Base-by-base conservation (phyloP, 2,888 invertebrate species). In the Teleogryllus oceanicus region DNA sequence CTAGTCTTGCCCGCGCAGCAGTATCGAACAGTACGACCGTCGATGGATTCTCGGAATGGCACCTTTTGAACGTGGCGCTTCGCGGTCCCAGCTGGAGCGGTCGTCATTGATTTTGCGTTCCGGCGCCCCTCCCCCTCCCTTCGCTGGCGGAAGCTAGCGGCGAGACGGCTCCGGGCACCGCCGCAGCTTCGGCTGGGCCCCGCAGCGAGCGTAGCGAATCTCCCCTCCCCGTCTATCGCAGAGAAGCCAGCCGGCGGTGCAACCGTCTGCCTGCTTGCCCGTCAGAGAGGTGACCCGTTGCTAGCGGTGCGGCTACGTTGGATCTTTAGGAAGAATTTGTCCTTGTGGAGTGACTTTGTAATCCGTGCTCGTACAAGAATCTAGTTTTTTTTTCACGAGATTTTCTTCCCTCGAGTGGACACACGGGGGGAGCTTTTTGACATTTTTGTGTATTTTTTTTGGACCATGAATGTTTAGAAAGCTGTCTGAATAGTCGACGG, bases 1-100 rank as follows among this genome's bases (percentile, higher is more conserved):
- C 24, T 37, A 37, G 24, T 37, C 24, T 37, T 3, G 24, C 4
- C 24, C 24, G 3, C 4, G 24, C 24, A 37, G 24, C 24, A 37
- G 24, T 37, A 37, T 37, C 24, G 24, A 37, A 21, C 24, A 37
- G 24, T 37, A 37, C 24, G 24, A 2, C 4, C 24, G 24, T 37
- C 4, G 24, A 37, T 37, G 24, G 24, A 2, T 37, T 4, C 24
- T 37, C 4, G 24, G 24, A 37, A 37, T 4, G 24, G 24, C 24
- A 37, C 49, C 49, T 77, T 77, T 62, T 49, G 37, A 77, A 77
- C 37, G 77, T 78, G 51, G 50, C 50, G 51, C 78, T 50, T 50
- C 11, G 21, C 10, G 50, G 78, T 49, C 21, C 51, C 50, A 76
- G 37, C 49, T 37, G 49, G 77, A 49, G 37, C 50, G 78, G 13